Evolutionary conservation across 2,888 invertebrate species (phyloP).

Genomic region (Bellardia bayeri): DNA sequence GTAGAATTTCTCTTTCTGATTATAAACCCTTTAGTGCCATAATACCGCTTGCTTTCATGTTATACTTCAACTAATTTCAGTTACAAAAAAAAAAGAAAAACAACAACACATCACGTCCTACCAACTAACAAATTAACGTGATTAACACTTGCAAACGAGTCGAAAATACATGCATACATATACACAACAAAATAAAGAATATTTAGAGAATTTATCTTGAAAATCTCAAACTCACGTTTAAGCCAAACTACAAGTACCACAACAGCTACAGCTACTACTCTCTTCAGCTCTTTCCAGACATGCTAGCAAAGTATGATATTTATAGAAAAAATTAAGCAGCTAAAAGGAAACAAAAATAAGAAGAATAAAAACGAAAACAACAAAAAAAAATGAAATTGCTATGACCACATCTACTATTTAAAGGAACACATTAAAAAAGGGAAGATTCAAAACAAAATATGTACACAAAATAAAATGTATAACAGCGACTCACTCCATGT

Average conservation of each 20-base stretch:
- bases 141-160: conserved; percentile 66
- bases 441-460: background rate
- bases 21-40: background rate
- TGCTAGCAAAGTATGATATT: conserved; percentile 3
- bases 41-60: conserved; percentile 11
- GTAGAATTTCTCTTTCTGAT: background rate
- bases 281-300: background rate
- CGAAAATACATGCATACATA: conserved; percentile 25
- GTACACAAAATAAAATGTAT: background rate
- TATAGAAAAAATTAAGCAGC: conserved; percentile 18
- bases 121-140: conserved; percentile 69
- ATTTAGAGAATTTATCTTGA: background rate
- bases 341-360: conserved; percentile 6
- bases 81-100: background rate
- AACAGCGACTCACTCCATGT: background rate
- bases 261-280: background rate
- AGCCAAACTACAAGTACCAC: conserved; percentile 5
- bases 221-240: conserved; percentile 28
- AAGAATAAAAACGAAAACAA: background rate
- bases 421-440: background rate
- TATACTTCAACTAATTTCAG: background rate
- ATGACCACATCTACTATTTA: conserved; percentile 51
- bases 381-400: conserved; percentile 67
- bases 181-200: background rate
- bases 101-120: conserved; percentile 58